Conservation (phyloP, 2,888 invertebrate species). For the Deilephila elpenor region DNA sequence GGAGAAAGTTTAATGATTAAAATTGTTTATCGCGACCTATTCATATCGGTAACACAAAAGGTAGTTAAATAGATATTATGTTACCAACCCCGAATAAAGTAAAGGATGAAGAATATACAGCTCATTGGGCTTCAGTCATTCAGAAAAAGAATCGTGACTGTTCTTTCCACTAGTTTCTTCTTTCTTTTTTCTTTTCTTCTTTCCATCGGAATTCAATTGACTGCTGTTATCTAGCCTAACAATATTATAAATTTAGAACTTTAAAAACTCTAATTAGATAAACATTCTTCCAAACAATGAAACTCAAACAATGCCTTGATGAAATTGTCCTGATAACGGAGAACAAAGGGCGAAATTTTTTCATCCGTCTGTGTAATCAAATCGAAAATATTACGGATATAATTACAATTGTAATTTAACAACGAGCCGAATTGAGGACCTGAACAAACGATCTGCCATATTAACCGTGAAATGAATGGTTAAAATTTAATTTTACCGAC, state of each 20-base stretch:
- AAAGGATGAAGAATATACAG: too few relatives aligned
- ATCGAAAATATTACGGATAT: conserved; percentile 32
- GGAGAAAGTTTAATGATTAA: too few relatives aligned
- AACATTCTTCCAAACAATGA: neutral
- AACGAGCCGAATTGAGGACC: conserved; percentile 51
- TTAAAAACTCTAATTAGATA: neutral
- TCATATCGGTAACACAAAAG: too few relatives aligned
- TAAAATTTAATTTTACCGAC: conserved; percentile 48
- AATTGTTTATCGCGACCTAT: too few relatives aligned
- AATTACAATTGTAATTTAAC: conserved; percentile 45
- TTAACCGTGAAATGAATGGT: conserved; percentile 69
- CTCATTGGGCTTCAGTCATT: too few relatives aligned
- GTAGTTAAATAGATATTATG: too few relatives aligned
- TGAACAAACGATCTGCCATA: conserved; percentile 67
- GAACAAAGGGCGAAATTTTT: conserved; percentile 11
- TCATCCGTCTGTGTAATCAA: conserved; percentile 21
- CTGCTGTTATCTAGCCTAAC: too few relatives aligned
- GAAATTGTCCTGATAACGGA: conserved; percentile 16
- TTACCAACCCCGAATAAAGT: too few relatives aligned
- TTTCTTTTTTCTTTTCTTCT: too few relatives aligned
- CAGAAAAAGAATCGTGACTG: too few relatives aligned
- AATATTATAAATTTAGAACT: neutral
- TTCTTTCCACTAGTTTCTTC: too few relatives aligned
- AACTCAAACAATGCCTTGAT: conserved; percentile 10
- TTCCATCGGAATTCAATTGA: too few relatives aligned